These are phyloP conservation scores for Phyllotreta cruciferae DNA, from an alignment of 2,888 invertebrate species.

Conservation along the genomic window DNA sequence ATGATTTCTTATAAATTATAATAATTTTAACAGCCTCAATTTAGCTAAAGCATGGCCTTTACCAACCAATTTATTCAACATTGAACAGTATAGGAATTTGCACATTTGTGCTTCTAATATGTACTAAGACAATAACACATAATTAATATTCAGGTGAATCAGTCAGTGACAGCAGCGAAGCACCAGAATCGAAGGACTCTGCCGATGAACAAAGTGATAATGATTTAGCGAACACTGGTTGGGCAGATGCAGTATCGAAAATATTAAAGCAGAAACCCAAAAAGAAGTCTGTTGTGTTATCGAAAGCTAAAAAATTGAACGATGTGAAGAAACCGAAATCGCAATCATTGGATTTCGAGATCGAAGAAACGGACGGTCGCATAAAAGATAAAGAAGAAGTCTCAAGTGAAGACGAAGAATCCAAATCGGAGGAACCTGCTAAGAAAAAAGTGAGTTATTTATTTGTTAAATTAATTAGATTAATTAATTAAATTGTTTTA, in stretches of 20 bases:
- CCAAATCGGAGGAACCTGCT: constrained; percentile 51
- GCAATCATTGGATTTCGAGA: constrained; percentile 69
- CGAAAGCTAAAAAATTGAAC: constrained; percentile 78
- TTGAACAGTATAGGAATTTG: too few species aligned
- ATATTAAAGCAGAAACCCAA: constrained; percentile 77
- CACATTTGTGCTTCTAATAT: too few species aligned
- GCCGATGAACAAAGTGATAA: constrained; percentile 39
- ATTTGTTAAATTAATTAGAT: background rate
- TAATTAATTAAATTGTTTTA: constrained; percentile 52
- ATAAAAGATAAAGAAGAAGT: constrained; percentile 62
- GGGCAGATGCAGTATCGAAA: constrained; percentile 85
- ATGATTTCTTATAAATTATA: too few species aligned
- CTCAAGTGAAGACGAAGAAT: constrained; percentile 52
- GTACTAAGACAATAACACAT: too few species aligned
- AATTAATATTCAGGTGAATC: background rate
- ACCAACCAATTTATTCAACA: too few species aligned
- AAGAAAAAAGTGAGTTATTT: constrained; percentile 52
- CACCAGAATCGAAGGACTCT: constrained; percentile 23
- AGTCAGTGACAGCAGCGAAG: constrained; percentile 4
- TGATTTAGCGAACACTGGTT: constrained; percentile 68
- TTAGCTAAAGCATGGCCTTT: too few species aligned
- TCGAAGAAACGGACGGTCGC: constrained; percentile 65
- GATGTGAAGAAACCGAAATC: constrained; percentile 62
- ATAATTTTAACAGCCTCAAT: too few species aligned
- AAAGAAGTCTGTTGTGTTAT: constrained; percentile 77